These are phyloP conservation scores for Parochlus steinenii DNA, from an alignment of 2,888 invertebrate genomes.

Conservation along the genomic window DNA sequence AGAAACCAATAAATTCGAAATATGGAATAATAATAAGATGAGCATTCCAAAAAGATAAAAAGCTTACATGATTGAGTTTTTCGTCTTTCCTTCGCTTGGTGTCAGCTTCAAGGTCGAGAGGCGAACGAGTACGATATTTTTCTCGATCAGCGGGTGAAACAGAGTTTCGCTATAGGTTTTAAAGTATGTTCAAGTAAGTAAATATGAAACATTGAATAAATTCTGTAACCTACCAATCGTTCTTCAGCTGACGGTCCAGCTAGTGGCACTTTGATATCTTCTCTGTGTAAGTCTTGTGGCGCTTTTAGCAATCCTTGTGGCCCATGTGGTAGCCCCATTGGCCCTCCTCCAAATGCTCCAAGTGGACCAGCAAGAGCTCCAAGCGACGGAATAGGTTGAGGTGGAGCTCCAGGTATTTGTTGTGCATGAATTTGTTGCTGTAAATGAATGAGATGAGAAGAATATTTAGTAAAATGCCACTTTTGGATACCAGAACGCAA, in stretches of 20 bases:
- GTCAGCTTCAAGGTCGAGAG: conserved; percentile 56
- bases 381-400: conserved; percentile 33
- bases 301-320: conserved; percentile 30
- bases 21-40: conserved; percentile 1
- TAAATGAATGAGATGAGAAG: conserved; percentile 15
- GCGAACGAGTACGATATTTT: conserved; percentile 67
- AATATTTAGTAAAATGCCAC: too few relatives aligned
- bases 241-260: conserved; percentile 41
- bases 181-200: conserved; percentile 15
- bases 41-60: neutral
- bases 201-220: conserved; percentile 12
- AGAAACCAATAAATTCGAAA: too few relatives aligned
- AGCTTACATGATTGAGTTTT: conserved; percentile 69
- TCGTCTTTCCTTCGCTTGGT: conserved; percentile 72
- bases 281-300: conserved; percentile 30
- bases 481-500: too few relatives aligned
- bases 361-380: conserved; percentile 29
- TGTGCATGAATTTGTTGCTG: conserved; percentile 87
- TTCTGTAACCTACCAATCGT: conserved; percentile 31
- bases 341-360: conserved; percentile 27
- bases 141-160: conserved; percentile 69
- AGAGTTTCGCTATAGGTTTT: conserved; percentile 48
- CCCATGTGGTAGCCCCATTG: conserved; percentile 30
- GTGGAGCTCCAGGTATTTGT: conserved; percentile 48
- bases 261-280: conserved; percentile 30